Percentiles rank a stretch among this genome's conserved stretches.
phyloP scores from a whole-genome alignment of 2,797 vertebrate genomes.

The Typhlichthys subterraneus region DNA sequence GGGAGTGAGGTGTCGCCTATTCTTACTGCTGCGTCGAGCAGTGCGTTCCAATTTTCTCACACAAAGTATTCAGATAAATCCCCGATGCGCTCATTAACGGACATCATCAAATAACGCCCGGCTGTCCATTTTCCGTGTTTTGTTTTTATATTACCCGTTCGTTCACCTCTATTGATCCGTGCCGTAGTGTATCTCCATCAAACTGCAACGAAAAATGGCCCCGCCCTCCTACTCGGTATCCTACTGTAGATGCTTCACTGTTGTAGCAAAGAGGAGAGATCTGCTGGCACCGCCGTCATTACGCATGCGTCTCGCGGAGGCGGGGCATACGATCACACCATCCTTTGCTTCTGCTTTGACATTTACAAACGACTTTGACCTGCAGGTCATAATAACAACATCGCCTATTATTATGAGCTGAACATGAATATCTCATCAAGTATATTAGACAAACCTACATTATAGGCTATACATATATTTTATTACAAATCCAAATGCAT shows the following conservation, averaged over 20 bases:
- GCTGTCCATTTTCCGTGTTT: too few relatives aligned
- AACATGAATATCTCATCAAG: too few relatives aligned
- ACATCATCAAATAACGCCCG: too few relatives aligned
- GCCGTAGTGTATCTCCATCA: slow-evolving; percentile 51
- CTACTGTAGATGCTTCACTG: slow-evolving; percentile 11
- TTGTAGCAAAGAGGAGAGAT: background rate
- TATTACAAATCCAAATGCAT: too few relatives aligned
- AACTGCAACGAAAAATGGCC: slow-evolving; percentile 66
- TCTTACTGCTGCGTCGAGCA: slow-evolving; percentile 15
- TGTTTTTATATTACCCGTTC: background rate
- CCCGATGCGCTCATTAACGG: slow-evolving; percentile 27
- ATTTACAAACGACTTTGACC: too few relatives aligned
- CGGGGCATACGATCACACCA: background rate
- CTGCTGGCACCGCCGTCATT: background rate
- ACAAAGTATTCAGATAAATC: slow-evolving; percentile 26
- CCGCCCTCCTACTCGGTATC: slow-evolving; percentile 78
- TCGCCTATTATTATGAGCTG: too few relatives aligned
- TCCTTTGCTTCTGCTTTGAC: too few relatives aligned
- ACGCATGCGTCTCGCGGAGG: background rate
- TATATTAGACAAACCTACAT: too few relatives aligned
- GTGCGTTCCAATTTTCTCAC: slow-evolving; percentile 25
- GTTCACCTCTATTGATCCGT: slow-evolving; percentile 36
- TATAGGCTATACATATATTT: too few relatives aligned
- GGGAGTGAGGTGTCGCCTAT: slow-evolving; percentile 61
- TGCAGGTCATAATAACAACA: too few relatives aligned